A percentile compares a stretch with the other conserved stretches of the same genome.
phyloP scores from a whole-genome alignment of 2,888 invertebrate species.

The Bombylius major region DNA sequence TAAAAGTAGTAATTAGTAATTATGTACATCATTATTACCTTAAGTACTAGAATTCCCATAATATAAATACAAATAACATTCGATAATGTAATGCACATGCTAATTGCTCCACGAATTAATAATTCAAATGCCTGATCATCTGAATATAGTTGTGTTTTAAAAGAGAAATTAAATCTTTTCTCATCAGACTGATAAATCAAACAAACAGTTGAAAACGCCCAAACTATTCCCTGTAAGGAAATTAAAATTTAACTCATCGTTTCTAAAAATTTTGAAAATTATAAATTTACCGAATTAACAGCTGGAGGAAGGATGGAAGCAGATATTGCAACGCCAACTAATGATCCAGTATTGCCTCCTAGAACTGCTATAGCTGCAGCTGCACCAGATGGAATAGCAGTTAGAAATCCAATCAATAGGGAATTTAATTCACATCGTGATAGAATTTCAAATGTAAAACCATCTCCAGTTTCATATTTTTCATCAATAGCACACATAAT shows the following conservation, averaged over 20 bases:
- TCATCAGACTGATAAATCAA: slow-evolving; percentile 39
- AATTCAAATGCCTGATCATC: slow-evolving; percentile 47
- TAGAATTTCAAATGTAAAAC: slow-evolving; percentile 55
- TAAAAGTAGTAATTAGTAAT: background rate
- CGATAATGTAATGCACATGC: slow-evolving; percentile 56
- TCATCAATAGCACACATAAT: slow-evolving; percentile 44
- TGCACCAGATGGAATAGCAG: slow-evolving; percentile 66
- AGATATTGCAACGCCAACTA: slow-evolving; percentile 73
- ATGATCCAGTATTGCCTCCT: slow-evolving; percentile 64
- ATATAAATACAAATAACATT: slow-evolving; percentile 62
- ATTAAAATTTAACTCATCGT: background rate
- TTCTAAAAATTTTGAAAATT: background rate
- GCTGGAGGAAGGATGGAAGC: slow-evolving; percentile 68
- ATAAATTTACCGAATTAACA: slow-evolving; percentile 54
- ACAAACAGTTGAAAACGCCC: slow-evolving; percentile 49
- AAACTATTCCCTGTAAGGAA: slow-evolving; percentile 44
- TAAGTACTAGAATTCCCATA: slow-evolving; percentile 56
- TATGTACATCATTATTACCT: slow-evolving; percentile 36
- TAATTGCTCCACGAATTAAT: slow-evolving; percentile 50
- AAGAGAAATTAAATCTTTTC: slow-evolving; percentile 33
- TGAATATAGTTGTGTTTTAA: slow-evolving; percentile 43
- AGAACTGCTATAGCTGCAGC: slow-evolving; percentile 64
- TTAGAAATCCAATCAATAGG: slow-evolving; percentile 54
- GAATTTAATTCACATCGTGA: slow-evolving; percentile 52
- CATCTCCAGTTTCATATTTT: slow-evolving; percentile 44